Conservation (phyloP, 2,888 invertebrate genomes). For the Trissolcus brochymenae region DNA sequence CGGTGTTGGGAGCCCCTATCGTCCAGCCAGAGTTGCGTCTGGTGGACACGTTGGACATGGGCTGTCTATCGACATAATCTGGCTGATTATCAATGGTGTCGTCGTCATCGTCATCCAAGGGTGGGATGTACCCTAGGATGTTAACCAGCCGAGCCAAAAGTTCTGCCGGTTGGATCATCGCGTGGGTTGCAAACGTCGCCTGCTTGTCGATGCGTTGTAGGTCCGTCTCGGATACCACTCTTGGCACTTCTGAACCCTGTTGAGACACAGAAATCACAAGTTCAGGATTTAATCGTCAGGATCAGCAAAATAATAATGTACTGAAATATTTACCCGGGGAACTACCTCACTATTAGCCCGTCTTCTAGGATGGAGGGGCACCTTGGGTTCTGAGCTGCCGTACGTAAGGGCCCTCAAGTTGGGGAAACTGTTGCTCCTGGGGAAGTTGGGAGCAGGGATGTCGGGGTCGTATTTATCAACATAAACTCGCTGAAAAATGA, state of each 20-base stretch:
- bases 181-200: constrained; percentile 85
- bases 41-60: constrained; percentile 82
- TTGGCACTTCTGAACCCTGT: constrained; percentile 75
- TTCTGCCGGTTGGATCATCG: constrained; percentile 86
- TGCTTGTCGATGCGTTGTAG: constrained; percentile 86
- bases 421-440: constrained; percentile 84
- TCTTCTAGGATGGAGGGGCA: constrained; percentile 68
- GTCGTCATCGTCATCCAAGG: constrained; percentile 66
- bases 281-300: neutral
- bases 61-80: constrained; percentile 85
- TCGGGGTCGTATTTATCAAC: constrained; percentile 76
- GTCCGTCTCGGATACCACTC: constrained; percentile 88
- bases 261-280: neutral
- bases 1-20: constrained; percentile 73
- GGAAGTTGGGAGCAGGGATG: constrained; percentile 67
- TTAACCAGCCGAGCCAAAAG: constrained; percentile 86
- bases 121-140: constrained; percentile 81
- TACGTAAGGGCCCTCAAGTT: constrained; percentile 80
- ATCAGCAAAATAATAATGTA: neutral
- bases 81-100: constrained; percentile 70
- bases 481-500: constrained; percentile 83
- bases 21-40: constrained; percentile 76
- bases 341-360: constrained; percentile 74
- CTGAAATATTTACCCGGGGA: constrained; percentile 64
- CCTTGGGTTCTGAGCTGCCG: constrained; percentile 63